Evolutionary conservation across 30 jellyfish, hydroid and myxozoan genomes (phyloP), one percentile per base, ranked within the genome.

Genomic region (Pseudorhiza aurosa): DNA sequence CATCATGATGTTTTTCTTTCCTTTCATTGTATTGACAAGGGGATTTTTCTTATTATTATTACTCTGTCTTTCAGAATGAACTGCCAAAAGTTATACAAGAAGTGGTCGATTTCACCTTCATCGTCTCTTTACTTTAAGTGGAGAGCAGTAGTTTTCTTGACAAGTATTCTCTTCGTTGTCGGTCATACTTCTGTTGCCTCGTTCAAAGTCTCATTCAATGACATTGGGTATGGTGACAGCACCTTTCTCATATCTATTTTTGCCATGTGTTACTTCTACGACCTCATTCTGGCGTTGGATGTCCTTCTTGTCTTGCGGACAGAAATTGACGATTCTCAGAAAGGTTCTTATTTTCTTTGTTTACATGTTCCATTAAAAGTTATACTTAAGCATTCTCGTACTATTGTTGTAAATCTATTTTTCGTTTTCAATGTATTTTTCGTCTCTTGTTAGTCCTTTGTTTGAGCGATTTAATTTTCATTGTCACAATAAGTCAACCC

Each of bases 191-290:
- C 35, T 19, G 57, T 88, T 22, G 81, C 83, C 46, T 70, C 91
- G 31, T 88, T 68, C 44, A 45, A 58, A 63, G 72, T 46, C 17
- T 28, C 92, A 22, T 88, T 88, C 55, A 75, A 77, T 18, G 49
- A 42, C 33, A 3, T 62, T 53, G 97, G 97, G 2, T 88, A 88
- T 51, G 97, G 97, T 8, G 76, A 44, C 68, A 22, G 51, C 26
- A 27, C 57, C 33, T 70, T 32, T 14, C 58, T 62, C 55, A 64
- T 51, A 30, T 17, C 35, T 4, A 21, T 81, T 6, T 81, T 81
- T 50, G 90, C 86, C 10, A 0, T 80, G 18, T 74, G 83, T 81
- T 88, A 88, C 58, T 22, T 88, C 19, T 42, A 83, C 49, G 97
- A 88, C 53, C 19, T 74, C 2, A 9, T 88, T 29, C 60, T 65